These are phyloP conservation scores for Sturnira hondurensis DNA, from an alignment of 2,113 vertebrate genomes.

Conservation along the genomic window DNA sequence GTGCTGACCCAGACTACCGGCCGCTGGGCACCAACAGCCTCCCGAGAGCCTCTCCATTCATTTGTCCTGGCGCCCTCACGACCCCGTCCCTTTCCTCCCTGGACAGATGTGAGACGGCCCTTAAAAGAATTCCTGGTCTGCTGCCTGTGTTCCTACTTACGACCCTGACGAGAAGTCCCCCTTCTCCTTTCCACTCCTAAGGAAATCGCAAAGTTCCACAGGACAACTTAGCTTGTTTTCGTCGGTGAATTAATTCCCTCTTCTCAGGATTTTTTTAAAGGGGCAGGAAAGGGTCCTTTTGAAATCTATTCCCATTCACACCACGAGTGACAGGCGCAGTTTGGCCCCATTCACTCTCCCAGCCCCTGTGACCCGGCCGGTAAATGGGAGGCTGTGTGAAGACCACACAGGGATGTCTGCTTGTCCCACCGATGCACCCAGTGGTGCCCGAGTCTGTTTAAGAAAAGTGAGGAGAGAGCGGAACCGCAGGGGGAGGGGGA, in stretches of 20 bases:
- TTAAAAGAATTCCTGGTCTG: background rate
- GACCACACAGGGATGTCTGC: background rate
- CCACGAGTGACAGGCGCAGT: background rate
- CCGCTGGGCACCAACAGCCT: fast-evolving
- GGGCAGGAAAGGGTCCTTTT: no score
- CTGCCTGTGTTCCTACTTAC: background rate
- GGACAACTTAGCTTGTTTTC: background rate
- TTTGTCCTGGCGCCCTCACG: background rate
- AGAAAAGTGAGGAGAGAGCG: background rate
- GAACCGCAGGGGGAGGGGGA: background rate
- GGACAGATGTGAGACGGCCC: no score
- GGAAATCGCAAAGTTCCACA: background rate
- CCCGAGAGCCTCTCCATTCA: background rate
- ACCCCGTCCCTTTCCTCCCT: background rate
- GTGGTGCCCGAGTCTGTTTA: background rate
- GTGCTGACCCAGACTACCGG: background rate
- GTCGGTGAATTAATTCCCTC: fast-evolving
- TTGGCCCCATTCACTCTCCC: background rate
- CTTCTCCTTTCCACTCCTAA: background rate
- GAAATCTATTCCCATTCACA: background rate
- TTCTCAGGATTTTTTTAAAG: background rate
- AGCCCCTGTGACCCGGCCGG: background rate
- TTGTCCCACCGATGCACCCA: background rate
- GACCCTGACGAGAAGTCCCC: background rate
- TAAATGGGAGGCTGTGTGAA: background rate